Evolutionary conservation across 2,888 invertebrate genomes (phyloP).

Genomic region (Clitarchus hookeri): DNA sequence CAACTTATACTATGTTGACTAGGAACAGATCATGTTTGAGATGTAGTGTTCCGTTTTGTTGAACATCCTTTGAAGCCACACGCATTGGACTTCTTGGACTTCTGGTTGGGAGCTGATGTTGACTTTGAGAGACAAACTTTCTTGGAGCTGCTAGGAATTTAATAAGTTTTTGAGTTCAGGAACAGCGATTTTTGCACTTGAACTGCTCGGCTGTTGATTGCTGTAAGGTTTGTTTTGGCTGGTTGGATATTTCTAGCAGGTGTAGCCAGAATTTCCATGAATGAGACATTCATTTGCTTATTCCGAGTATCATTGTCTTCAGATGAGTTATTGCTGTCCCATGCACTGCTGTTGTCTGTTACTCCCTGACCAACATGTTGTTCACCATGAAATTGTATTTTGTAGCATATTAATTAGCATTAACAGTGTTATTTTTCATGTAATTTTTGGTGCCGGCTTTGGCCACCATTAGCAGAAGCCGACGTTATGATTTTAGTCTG

Average conservation of each 20-base stretch:
- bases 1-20: conserved; percentile 33
- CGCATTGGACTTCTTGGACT: not conserved
- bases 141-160: not conserved
- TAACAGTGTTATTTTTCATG: too few relatives aligned
- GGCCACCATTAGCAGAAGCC: too few relatives aligned
- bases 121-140: not conserved
- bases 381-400: too few relatives aligned
- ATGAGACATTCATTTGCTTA: not conserved
- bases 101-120: not conserved
- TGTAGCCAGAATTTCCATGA: not conserved
- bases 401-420: too few relatives aligned
- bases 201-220: not conserved
- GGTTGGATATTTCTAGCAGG: not conserved
- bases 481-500: too few relatives aligned
- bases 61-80: not conserved
- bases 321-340: not conserved
- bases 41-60: not conserved
- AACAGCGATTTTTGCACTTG: not conserved
- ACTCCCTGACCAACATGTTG: not conserved
- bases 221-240: not conserved
- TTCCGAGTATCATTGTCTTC: not conserved
- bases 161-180: not conserved
- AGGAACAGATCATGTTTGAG: not conserved
- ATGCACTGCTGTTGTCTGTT: not conserved
- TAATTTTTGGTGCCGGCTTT: too few relatives aligned